Evolutionary conservation across 2,888 invertebrate genomes (phyloP).

Genomic region (Oscheius myriophilus): DNA sequence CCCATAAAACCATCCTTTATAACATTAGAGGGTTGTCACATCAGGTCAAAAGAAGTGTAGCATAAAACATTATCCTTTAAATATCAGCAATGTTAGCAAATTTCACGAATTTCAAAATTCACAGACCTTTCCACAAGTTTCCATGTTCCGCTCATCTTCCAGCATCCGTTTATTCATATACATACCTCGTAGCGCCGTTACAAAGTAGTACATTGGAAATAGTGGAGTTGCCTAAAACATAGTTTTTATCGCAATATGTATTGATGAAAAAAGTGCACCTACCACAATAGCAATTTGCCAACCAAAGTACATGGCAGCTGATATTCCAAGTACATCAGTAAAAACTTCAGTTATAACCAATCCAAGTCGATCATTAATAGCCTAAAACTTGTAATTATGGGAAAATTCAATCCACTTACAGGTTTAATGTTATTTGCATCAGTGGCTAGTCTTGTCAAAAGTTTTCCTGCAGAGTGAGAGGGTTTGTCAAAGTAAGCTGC

Average conservation of each 20-base stretch:
- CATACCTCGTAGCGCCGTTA: no score
- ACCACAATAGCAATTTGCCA: slow-evolving; percentile 17
- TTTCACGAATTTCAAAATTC: no score
- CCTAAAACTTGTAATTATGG: slow-evolving; percentile 59
- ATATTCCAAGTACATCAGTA: slow-evolving; percentile 5
- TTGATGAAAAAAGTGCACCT: slow-evolving; percentile 22
- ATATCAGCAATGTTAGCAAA: no score
- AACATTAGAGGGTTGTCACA: no score
- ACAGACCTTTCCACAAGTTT: slow-evolving; percentile 75
- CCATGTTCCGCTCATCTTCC: slow-evolving; percentile 73
- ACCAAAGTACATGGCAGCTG: slow-evolving; percentile 8
- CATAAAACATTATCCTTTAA: no score
- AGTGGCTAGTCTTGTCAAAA: slow-evolving; percentile 72
- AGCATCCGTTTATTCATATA: no score
- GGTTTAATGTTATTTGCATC: slow-evolving; percentile 73
- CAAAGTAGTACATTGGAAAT: no score
- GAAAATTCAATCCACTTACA: slow-evolving; percentile 34
- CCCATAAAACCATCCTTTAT: no score
- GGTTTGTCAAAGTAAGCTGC: slow-evolving; percentile 73
- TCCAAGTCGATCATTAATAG: slow-evolving; percentile 72
- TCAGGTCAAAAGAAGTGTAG: no score
- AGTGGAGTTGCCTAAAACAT: no score
- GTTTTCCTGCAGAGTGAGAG: slow-evolving; percentile 71
- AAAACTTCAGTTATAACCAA: slow-evolving; percentile 43
- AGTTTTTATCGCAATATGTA: no score